A percentile compares a stretch with the other conserved stretches of the same genome.
Conservation (phyloP, 1,140 invertebrate genomes). For the Mycetomoellerius zeteki region DNA sequence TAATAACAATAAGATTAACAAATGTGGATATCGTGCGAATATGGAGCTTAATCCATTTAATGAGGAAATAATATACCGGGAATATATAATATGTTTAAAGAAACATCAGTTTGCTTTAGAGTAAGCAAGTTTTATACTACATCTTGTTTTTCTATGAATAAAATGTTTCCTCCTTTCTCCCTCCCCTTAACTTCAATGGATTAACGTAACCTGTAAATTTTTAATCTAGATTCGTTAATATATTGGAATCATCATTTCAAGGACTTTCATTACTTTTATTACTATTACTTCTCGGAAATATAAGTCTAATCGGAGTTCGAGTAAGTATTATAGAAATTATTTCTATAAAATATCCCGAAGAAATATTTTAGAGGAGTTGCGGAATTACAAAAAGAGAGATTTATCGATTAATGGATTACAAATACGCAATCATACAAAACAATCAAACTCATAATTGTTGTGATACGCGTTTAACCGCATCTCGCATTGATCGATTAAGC, state of each 20-base stretch:
- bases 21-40: neutral
- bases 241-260: neutral
- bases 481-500: too few species aligned
- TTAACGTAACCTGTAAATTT: neutral
- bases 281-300: neutral
- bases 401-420: too few species aligned
- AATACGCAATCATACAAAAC: too few species aligned
- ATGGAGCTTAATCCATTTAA: neutral
- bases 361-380: too few species aligned
- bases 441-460: too few species aligned
- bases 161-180: too few species aligned
- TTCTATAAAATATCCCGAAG: neutral
- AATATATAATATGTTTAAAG: slow-evolving; percentile 34
- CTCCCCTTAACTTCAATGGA: too few species aligned
- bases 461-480: too few species aligned
- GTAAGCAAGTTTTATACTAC: neutral
- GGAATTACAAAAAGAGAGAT: too few species aligned
- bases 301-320: slow-evolving; percentile 7
- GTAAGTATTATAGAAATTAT: slow-evolving; percentile 12
- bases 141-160: neutral
- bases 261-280: slow-evolving; percentile 6
- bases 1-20: neutral
- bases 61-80: neutral
- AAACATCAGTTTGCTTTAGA: slow-evolving; percentile 45
- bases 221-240: slow-evolving; percentile 8